phyloP scores from a whole-genome alignment of 2,888 invertebrate species.

The Cheilosia pagana region DNA sequence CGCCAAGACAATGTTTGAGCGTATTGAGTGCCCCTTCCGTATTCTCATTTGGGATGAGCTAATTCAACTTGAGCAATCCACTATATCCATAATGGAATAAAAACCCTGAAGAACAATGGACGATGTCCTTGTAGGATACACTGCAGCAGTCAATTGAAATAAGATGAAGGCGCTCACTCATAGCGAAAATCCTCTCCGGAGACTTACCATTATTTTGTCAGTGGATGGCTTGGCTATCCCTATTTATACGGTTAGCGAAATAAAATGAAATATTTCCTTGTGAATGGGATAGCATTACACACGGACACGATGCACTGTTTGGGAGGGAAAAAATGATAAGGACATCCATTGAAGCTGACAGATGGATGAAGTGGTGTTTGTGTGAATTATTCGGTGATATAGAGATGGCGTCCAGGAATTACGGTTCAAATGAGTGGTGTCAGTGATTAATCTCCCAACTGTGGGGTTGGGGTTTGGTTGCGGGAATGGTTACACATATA shows the following conservation, averaged over 20 bases:
- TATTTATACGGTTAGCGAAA: background rate
- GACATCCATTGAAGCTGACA: slow-evolving; percentile 67
- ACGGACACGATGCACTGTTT: background rate
- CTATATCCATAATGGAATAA: slow-evolving; percentile 10
- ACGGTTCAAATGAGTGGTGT: slow-evolving; percentile 37
- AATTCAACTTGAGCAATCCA: slow-evolving; percentile 49
- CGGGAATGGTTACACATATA: slow-evolving; percentile 4
- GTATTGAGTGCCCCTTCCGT: slow-evolving; percentile 5
- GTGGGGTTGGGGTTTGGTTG: slow-evolving; percentile 9
- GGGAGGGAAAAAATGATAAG: slow-evolving; percentile 44
- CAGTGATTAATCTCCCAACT: slow-evolving; percentile 47
- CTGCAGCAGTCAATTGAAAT: slow-evolving; percentile 52
- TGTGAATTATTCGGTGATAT: slow-evolving; percentile 32
- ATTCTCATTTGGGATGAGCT: slow-evolving; percentile 34
- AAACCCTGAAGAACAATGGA: slow-evolving; percentile 24
- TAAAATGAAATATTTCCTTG: slow-evolving; percentile 46
- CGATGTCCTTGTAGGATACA: slow-evolving; percentile 25
- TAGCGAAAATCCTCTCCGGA: slow-evolving; percentile 1
- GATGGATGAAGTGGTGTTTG: slow-evolving; percentile 57
- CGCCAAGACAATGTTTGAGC: slow-evolving; percentile 12
- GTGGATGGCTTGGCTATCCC: background rate
- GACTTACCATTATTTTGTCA: slow-evolving; percentile 5
- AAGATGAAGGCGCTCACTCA: slow-evolving; percentile 12
- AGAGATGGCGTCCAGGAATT: background rate
- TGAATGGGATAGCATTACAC: background rate